Base-by-base conservation (phyloP, 2,797 vertebrate species). In the Phataginus tetradactyla region DNA sequence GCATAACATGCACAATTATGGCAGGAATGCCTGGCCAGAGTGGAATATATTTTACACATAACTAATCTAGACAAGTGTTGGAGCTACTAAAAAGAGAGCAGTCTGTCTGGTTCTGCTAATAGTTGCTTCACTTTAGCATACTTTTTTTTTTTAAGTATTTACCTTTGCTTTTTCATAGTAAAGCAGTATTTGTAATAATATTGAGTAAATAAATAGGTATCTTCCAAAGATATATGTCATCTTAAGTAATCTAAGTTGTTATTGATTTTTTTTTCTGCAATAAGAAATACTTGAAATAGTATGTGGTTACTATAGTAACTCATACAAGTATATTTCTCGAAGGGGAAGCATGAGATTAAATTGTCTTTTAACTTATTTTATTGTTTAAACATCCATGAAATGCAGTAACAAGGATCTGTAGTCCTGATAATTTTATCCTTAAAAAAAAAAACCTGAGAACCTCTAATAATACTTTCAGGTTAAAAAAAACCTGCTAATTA, bases 231-330 rank as follows among this genome's bases (percentile, higher is more conserved):
- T 98, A 83, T 98, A 96, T 97, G 97, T 98, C 98, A 98, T 98
- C 96, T 98, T 98, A 98, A 98, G 95, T 90, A 72, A 98, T 98
- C 95, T 97, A 95, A 98, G 97, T 98, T 89, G 81, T 97, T 98
- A 98, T 95, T 98, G 97, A 98, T 98, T 98, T 96, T 97, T 98
- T 45, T 96, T 63, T 29, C 45, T 97, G 91, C 97, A 98, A 98
- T 98, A 97, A 97, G 96, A 98, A 98, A 98, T 97, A 96, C 97
- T 97, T 97, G 89, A 96, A 98, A 98, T 98, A 97, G 59, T 97
- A 97, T 98, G 97, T 94, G 97, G 98, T 98, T 98, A 97, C 98
- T 97, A 98, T 98, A 97, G 98, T 96, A 98, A 98, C 98, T 75
- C n/a, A 72, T 74, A 97, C 66, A 95, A 78, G 96, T 94, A 93